Percentiles rank a stretch among this genome's conserved stretches.
These are phyloP conservation scores for Drosophila pallidifrons DNA, from an alignment of 1,140 invertebrate species.

Conservation along the genomic window DNA sequence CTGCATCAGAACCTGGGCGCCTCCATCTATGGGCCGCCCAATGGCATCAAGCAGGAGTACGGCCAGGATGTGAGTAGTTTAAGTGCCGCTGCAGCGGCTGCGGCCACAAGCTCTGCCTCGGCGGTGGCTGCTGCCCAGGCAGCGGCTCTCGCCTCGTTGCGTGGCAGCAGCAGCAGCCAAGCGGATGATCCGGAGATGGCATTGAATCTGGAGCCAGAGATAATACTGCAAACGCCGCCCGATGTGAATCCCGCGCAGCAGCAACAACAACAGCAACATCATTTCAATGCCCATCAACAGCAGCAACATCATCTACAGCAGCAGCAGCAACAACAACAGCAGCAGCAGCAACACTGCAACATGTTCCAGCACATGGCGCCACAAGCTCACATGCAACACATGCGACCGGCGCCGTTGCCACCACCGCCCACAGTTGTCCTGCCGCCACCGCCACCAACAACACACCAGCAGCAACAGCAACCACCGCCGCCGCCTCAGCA, in stretches of 20 bases:
- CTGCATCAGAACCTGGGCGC: slow-evolving; percentile 81
- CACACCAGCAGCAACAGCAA: slow-evolving; percentile 65
- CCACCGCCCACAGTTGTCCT: slow-evolving; percentile 54
- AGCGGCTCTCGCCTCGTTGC: slow-evolving; percentile 57
- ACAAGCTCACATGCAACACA: slow-evolving; percentile 78
- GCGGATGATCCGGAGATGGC: slow-evolving; percentile 75
- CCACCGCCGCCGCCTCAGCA: slow-evolving; percentile 23
- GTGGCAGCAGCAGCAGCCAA: slow-evolving; percentile 45
- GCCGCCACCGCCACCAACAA: slow-evolving; percentile 63
- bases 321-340: slow-evolving; percentile 62
- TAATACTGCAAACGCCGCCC: slow-evolving; percentile 76
- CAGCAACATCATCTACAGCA: slow-evolving; percentile 67
- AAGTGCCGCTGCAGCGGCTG: slow-evolving; percentile 38
- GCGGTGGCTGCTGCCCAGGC: slow-evolving; percentile 62
- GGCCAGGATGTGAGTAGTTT: slow-evolving; percentile 69
- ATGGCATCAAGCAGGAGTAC: slow-evolving; percentile 82
- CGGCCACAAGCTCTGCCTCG: slow-evolving; percentile 55
- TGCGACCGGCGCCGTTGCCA: slow-evolving; percentile 66
- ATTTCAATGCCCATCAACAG: slow-evolving; percentile 62
- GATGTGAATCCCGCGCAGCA: slow-evolving; percentile 76
- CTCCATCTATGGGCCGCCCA: slow-evolving; percentile 69
- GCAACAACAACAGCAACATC: slow-evolving; percentile 78
- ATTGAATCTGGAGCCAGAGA: slow-evolving; percentile 77
- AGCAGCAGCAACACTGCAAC: slow-evolving; percentile 79
- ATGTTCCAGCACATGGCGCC: slow-evolving; percentile 84